Evolutionary conservation across 2,797 vertebrate genomes (phyloP).

Genomic region (Melanitta fusca): DNA sequence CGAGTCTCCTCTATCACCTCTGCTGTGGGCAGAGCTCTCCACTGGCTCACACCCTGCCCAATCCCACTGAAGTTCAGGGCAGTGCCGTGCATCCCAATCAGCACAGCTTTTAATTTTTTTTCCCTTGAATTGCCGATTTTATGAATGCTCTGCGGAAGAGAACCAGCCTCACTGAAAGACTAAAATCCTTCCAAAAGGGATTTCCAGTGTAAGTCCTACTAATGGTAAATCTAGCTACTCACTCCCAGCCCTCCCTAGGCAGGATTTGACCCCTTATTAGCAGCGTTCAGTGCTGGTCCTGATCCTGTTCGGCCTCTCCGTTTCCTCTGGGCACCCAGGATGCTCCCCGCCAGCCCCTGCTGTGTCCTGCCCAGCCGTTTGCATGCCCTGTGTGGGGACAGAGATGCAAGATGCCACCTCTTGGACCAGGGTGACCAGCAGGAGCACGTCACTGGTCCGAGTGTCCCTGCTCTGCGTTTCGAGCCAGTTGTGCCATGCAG

Average conservation of each 20-base stretch:
- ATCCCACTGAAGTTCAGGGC: slow-evolving; percentile 17
- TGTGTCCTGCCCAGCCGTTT: background rate
- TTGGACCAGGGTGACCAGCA: background rate
- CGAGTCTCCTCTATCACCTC: slow-evolving; percentile 22
- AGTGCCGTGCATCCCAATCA: background rate
- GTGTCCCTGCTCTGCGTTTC: background rate
- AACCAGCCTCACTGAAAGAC: background rate
- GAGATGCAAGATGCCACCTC: too few species aligned
- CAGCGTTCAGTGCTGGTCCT: accelerated
- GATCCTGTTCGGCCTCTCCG: background rate
- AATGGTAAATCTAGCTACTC: slow-evolving; percentile 38
- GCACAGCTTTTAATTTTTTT: background rate
- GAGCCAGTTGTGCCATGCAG: background rate
- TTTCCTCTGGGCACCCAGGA: background rate
- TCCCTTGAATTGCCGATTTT: background rate
- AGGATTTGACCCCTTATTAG: slow-evolving; percentile 6
- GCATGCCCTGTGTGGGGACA: too few species aligned
- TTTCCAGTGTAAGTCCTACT: slow-evolving; percentile 31
- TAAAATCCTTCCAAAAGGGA: slow-evolving; percentile 45
- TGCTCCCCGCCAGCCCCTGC: background rate
- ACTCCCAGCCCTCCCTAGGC: background rate
- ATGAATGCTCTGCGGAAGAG: background rate
- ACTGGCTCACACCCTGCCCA: background rate
- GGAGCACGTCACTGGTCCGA: accelerated
- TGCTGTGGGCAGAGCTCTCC: slow-evolving; percentile 13